phyloP scores from a whole-genome alignment of 92 coral and sea anemone genomes.

The Zoanthus solanderi region DNA sequence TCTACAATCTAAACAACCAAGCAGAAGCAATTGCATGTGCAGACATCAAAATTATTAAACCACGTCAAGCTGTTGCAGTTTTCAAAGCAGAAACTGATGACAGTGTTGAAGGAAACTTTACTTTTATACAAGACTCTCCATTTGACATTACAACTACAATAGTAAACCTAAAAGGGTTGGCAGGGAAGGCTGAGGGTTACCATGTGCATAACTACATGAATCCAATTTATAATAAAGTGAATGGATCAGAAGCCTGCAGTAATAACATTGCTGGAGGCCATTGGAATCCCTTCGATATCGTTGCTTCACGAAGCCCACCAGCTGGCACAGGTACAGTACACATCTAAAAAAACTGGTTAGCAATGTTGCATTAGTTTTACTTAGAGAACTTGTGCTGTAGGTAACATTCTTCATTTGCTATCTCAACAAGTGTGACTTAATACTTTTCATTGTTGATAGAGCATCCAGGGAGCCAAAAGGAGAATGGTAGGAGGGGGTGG shows the following conservation, averaged over 20 bases:
- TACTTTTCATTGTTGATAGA: too few relatives aligned
- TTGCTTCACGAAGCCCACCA: constrained; percentile 69
- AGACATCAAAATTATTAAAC: constrained; percentile 63
- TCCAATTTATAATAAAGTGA: constrained; percentile 67
- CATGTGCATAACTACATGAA: constrained; percentile 93
- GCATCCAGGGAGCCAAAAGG: too few relatives aligned
- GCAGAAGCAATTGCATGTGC: constrained; percentile 78
- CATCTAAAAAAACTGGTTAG: background rate
- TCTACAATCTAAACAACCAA: constrained; percentile 60
- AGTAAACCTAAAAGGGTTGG: constrained; percentile 66
- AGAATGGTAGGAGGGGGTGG: too few relatives aligned
- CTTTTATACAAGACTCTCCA: constrained; percentile 80
- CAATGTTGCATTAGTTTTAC: too few relatives aligned
- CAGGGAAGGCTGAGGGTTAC: constrained; percentile 71
- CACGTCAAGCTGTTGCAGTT: constrained; percentile 70
- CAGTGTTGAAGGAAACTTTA: constrained; percentile 79
- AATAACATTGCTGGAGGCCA: constrained; percentile 75
- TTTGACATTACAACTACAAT: constrained; percentile 83
- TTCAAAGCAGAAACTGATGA: constrained; percentile 72
- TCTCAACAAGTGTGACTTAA: too few relatives aligned
- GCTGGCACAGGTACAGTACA: constrained; percentile 73
- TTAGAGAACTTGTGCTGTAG: too few relatives aligned
- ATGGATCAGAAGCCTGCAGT: constrained; percentile 72
- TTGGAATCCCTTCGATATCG: constrained; percentile 88
- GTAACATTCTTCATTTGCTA: too few relatives aligned